phyloP scores from a whole-genome alignment of 2,888 invertebrate species.

The Xanthorhoe spadicearia region DNA sequence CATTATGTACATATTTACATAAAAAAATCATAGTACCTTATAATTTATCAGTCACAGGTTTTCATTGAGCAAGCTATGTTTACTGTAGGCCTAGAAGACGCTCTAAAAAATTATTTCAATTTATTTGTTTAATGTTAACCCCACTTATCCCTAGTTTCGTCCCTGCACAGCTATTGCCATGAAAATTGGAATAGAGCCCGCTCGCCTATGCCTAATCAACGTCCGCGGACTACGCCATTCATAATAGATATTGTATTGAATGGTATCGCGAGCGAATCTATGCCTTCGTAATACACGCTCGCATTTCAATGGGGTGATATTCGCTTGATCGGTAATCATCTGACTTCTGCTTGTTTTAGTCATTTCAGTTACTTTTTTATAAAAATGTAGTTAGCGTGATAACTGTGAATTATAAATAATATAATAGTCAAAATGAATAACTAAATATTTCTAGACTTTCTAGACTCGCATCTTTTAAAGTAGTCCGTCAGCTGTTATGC shows the following conservation, averaged over 20 bases:
- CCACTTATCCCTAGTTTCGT: background rate
- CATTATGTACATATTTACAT: no score
- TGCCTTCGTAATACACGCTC: constrained; percentile 61
- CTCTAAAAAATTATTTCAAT: background rate
- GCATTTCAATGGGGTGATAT: constrained; percentile 59
- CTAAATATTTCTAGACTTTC: no score
- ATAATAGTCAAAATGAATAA: no score
- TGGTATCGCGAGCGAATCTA: constrained; percentile 69
- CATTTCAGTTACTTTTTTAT: background rate
- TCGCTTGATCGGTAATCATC: constrained; percentile 35
- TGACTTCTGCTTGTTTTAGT: constrained; percentile 4
- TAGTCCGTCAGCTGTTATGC: no score
- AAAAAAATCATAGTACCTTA: no score
- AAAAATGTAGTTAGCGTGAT: no score
- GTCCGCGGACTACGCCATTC: constrained; percentile 65
- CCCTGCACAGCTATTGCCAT: constrained; percentile 45
- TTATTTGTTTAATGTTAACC: background rate
- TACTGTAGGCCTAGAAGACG: no score
- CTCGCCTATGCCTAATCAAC: constrained; percentile 66
- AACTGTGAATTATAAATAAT: no score
- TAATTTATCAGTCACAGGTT: no score
- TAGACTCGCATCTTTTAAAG: no score
- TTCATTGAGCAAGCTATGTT: no score
- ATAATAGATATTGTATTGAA: constrained; percentile 77
- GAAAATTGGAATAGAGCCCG: constrained; percentile 75